Evolutionary conservation across 2,113 vertebrate species (phyloP).

Genomic region (Erinaceus europaeus): DNA sequence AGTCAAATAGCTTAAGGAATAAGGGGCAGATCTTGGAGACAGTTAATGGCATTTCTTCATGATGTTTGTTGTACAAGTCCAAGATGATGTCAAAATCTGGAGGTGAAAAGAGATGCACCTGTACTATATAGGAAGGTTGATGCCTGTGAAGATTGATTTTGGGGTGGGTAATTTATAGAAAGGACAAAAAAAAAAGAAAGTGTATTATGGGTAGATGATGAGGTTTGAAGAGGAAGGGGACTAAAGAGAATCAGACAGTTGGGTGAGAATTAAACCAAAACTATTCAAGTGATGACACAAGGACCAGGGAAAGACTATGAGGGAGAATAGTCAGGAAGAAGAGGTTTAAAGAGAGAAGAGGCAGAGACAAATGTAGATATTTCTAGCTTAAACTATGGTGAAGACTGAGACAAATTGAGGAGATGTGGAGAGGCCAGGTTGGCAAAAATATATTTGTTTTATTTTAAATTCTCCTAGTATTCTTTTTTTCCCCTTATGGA

Average conservation of each 20-base stretch:
- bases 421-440: background rate
- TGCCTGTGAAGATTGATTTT: background rate
- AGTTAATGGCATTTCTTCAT: too few relatives aligned
- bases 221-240: background rate
- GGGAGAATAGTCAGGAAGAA: too few relatives aligned
- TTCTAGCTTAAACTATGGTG: background rate
- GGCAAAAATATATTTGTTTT: background rate
- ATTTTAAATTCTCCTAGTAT: background rate
- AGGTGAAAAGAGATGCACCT: background rate
- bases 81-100: background rate
- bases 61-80: too few relatives aligned
- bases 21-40: too few relatives aligned
- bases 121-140: background rate
- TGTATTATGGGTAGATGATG: background rate
- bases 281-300: background rate
- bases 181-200: background rate
- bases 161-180: background rate
- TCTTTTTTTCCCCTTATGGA: constrained; percentile 35
- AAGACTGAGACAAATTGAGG: background rate
- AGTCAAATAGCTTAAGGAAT: background rate
- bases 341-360: too few relatives aligned
- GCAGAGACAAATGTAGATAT: background rate
- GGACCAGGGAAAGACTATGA: background rate
- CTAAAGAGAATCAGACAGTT: background rate
- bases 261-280: background rate